phyloP scores from a whole-genome alignment of 2,113 vertebrate genomes.

The Ploceus nigricollis region DNA sequence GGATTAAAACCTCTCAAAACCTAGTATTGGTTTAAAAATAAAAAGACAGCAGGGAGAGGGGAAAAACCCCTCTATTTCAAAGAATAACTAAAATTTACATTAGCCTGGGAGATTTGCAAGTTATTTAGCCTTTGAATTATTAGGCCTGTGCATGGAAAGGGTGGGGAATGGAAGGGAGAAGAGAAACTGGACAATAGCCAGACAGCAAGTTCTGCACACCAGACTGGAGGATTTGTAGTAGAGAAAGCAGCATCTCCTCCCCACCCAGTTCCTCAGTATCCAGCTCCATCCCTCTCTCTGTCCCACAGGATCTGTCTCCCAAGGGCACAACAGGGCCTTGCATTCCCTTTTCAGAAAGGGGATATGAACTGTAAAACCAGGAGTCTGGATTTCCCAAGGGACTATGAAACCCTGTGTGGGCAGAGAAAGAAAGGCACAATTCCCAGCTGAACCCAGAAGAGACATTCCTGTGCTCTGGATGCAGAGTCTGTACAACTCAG shows the following conservation, averaged over 20 bases:
- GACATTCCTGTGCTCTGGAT: neutral
- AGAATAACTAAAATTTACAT: neutral
- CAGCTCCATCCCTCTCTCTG: neutral
- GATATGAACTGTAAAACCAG: neutral
- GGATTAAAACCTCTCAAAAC: neutral
- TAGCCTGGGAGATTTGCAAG: neutral
- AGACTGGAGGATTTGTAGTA: neutral
- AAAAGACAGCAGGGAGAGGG: neutral
- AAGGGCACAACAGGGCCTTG: neutral
- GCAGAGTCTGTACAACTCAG: neutral
- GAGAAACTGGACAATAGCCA: neutral
- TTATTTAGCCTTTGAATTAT: neutral
- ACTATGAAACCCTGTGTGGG: neutral
- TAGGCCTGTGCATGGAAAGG: neutral
- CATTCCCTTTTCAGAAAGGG: neutral
- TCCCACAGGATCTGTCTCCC: neutral
- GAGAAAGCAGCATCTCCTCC: neutral
- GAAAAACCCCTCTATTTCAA: rapidly evolving
- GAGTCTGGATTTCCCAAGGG: neutral
- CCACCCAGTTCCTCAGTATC: neutral
- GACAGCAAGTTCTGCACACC: neutral
- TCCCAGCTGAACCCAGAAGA: neutral
- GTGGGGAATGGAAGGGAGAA: neutral
- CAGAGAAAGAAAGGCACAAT: neutral
- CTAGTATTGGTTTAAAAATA: neutral